Evolutionary conservation across 1,140 invertebrate genomes (phyloP).

Genomic region (Drosophila punjabiensis): DNA sequence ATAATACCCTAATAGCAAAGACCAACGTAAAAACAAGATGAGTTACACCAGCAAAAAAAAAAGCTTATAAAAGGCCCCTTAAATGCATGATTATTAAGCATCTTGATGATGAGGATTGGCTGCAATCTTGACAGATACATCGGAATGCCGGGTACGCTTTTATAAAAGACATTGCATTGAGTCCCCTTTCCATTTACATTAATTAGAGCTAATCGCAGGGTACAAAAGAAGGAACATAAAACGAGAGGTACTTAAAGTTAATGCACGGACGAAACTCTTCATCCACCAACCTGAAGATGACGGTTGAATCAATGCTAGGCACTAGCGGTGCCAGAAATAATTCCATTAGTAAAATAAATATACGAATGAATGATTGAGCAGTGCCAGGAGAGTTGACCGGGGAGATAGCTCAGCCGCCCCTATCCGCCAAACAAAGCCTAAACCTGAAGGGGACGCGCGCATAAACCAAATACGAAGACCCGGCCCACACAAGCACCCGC

Average conservation of each 20-base stretch:
- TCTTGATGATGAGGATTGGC: slow-evolving; percentile 2
- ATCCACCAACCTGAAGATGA: slow-evolving; percentile 14
- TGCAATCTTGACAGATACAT: slow-evolving; percentile 22
- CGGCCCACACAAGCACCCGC: neutral
- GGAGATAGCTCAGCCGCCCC: slow-evolving; percentile 4
- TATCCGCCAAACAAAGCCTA: slow-evolving; percentile 35
- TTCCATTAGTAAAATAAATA: slow-evolving; percentile 83
- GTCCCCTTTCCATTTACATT: slow-evolving; percentile 41
- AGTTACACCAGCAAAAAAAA: neutral
- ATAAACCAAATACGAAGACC: slow-evolving; percentile 66
- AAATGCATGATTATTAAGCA: neutral
- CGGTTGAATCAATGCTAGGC: neutral
- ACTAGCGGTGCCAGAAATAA: slow-evolving; percentile 56
- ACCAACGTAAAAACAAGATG: neutral
- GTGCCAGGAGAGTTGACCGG: slow-evolving; percentile 20
- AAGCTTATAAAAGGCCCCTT: neutral
- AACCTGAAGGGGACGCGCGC: slow-evolving; percentile 47
- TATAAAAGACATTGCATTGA: slow-evolving; percentile 1
- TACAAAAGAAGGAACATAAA: slow-evolving; percentile 38
- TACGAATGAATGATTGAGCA: slow-evolving; percentile 81
- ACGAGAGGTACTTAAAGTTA: slow-evolving; percentile 17
- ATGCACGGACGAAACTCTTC: slow-evolving; percentile 35
- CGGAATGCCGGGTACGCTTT: slow-evolving; percentile 1
- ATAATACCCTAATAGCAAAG: neutral
- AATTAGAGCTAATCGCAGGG: slow-evolving; percentile 42